phyloP scores from a whole-genome alignment of 2,888 invertebrate species.

The Cheilosia scutellata region DNA sequence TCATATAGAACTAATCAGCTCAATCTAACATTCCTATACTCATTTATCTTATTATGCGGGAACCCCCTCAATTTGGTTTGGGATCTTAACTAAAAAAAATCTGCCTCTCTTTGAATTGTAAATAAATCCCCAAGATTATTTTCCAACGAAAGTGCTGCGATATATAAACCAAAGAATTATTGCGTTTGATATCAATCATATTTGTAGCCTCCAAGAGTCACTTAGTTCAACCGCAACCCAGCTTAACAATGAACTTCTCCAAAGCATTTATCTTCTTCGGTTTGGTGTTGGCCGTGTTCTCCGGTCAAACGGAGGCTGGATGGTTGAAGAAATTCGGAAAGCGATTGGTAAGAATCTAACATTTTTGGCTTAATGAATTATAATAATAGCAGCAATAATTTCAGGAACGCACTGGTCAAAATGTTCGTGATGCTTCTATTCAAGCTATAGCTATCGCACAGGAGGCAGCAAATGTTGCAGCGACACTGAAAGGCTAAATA shows the following conservation, averaged over 20 bases:
- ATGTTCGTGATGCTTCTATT: conserved; percentile 80
- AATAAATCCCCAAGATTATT: not conserved
- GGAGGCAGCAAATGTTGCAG: conserved; percentile 78
- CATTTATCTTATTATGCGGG: no score
- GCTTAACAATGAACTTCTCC: conserved; percentile 45
- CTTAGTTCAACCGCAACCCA: not conserved
- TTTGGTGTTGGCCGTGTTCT: conserved; percentile 34
- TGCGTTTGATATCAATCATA: conserved; percentile 1
- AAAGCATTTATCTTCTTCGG: conserved; percentile 28
- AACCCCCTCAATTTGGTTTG: no score
- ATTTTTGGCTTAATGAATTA: not conserved
- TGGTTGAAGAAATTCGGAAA: conserved; percentile 61
- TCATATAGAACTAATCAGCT: no score
- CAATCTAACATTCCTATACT: no score
- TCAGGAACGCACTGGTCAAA: conserved; percentile 79
- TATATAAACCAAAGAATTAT: not conserved
- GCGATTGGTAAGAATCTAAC: conserved; percentile 36
- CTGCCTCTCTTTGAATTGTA: no score
- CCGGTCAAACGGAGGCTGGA: conserved; percentile 56
- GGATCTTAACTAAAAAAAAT: no score
- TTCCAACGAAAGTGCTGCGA: not conserved
- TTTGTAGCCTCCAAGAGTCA: not conserved
- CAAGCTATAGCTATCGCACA: conserved; percentile 79
- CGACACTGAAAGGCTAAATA: conserved; percentile 37
- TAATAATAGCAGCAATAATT: not conserved